Conservation (phyloP, 2,888 invertebrate genomes). For the Ypsolopha sequella region DNA sequence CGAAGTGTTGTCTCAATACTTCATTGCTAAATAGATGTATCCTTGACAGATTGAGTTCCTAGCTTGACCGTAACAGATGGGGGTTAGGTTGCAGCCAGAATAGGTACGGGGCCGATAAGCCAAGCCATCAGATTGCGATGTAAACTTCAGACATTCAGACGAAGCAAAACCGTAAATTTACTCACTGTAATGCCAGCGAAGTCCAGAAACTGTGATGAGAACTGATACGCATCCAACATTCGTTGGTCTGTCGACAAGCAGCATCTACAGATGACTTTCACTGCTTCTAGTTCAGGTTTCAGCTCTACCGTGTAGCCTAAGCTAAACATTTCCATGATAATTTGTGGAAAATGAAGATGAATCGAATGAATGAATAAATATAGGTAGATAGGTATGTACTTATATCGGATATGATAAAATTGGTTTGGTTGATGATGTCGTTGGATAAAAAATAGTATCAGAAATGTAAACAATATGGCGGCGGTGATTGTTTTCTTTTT, state of each 20-base stretch:
- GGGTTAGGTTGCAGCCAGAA: too few relatives aligned
- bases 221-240: conserved; percentile 21
- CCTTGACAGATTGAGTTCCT: too few relatives aligned
- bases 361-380: not conserved
- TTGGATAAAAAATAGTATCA: not conserved
- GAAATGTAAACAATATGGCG: conserved; percentile 13
- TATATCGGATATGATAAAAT: too few relatives aligned
- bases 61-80: too few relatives aligned
- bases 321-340: not conserved
- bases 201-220: conserved; percentile 27
- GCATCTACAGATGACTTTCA: conserved; percentile 35
- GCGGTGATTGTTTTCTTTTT: too few relatives aligned
- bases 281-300: conserved; percentile 6
- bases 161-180: conserved; percentile 8
- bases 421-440: too few relatives aligned
- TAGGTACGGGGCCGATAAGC: not conserved
- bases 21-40: too few relatives aligned
- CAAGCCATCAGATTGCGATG: not conserved
- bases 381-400: too few relatives aligned
- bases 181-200: conserved; percentile 43
- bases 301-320: not conserved
- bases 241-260: conserved; percentile 38
- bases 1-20: too few relatives aligned
- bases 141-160: not conserved
- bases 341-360: not conserved